Conservation (phyloP, 2,888 invertebrate species). For the Drosophila diplacantha region DNA sequence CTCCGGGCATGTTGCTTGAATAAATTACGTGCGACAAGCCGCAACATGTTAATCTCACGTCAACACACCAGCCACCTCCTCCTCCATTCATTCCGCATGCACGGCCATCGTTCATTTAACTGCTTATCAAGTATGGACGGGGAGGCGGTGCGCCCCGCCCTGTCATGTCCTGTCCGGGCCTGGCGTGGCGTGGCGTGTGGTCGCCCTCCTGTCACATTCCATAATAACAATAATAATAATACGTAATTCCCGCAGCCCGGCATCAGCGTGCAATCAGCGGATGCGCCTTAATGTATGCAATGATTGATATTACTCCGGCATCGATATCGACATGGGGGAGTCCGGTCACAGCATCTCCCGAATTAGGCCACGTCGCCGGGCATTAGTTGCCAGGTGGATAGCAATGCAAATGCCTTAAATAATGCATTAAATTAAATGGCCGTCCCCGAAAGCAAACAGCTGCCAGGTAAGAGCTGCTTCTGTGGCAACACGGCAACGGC, state of each 20-base stretch:
- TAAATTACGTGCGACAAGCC: slow-evolving; percentile 51
- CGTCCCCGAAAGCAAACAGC: slow-evolving; percentile 24
- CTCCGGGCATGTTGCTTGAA: slow-evolving; percentile 37
- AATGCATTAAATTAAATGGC: slow-evolving; percentile 42
- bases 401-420: slow-evolving; percentile 39
- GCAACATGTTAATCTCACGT: slow-evolving; percentile 46
- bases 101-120: slow-evolving; percentile 41
- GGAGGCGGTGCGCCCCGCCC: not conserved
- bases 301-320: slow-evolving; percentile 41
- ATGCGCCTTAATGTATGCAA: slow-evolving; percentile 43
- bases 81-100: slow-evolving; percentile 20
- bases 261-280: slow-evolving; percentile 25
- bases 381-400: slow-evolving; percentile 18
- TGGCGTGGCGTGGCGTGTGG: slow-evolving; percentile 1
- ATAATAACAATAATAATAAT: slow-evolving; percentile 37
- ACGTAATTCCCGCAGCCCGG: slow-evolving; percentile 24
- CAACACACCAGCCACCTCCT: slow-evolving; percentile 23
- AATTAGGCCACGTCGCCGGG: slow-evolving; percentile 35
- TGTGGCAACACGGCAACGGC: slow-evolving; percentile 14
- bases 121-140: slow-evolving; percentile 31
- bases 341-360: slow-evolving; percentile 1
- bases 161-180: slow-evolving; percentile 3
- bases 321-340: not conserved
- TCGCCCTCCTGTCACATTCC: slow-evolving; percentile 23
- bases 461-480: slow-evolving; percentile 17